These are phyloP conservation scores for Lipotes vexillifer DNA, from an alignment of 2,113 vertebrate genomes.

Conservation along the genomic window DNA sequence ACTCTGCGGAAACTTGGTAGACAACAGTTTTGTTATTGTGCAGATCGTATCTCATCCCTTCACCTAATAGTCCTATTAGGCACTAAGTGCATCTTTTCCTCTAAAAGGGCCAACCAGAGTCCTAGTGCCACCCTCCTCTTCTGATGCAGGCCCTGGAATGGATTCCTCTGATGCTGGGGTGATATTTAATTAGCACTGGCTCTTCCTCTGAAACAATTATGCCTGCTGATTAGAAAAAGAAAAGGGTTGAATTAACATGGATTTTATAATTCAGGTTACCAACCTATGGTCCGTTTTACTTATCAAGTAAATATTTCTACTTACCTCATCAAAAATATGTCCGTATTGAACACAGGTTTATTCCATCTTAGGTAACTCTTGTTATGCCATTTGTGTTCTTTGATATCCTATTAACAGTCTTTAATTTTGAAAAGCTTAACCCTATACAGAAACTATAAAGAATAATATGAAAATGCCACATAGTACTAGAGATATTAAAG, in stretches of 20 bases:
- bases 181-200: background rate
- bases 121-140: background rate
- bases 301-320: background rate
- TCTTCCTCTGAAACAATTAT: background rate
- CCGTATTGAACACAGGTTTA: background rate
- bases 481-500: background rate
- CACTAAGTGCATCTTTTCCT: background rate
- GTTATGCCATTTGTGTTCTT: background rate
- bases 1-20: background rate
- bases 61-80: background rate
- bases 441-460: background rate
- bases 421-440: background rate
- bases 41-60: background rate
- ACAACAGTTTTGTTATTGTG: background rate
- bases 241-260: background rate
- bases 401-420: background rate
- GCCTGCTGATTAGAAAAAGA: background rate
- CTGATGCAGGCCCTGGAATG: background rate
- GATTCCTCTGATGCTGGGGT: background rate
- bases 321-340: background rate
- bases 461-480: background rate
- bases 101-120: background rate
- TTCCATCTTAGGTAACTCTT: background rate
- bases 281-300: background rate
- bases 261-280: background rate